phyloP scores from a whole-genome alignment of 2,888 invertebrate genomes.

The Andrena flavipes region DNA sequence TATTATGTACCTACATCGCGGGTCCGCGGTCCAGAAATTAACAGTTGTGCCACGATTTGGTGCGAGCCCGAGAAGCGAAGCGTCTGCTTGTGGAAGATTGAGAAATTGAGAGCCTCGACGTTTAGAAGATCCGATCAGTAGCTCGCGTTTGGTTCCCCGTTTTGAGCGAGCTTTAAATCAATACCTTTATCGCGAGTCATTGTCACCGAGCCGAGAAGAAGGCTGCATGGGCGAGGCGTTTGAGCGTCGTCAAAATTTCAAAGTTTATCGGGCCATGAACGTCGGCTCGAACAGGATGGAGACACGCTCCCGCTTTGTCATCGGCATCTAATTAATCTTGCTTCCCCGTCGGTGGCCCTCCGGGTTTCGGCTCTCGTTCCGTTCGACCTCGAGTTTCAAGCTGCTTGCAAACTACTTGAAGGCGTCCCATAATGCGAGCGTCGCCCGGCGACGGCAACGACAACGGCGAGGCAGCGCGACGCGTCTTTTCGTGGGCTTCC shows the following conservation, averaged over 20 bases:
- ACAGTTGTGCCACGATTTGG: not conserved
- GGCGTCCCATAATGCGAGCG: slow-evolving; percentile 65
- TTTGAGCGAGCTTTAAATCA: slow-evolving; percentile 25
- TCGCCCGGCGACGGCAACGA: slow-evolving; percentile 25
- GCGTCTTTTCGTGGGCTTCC: slow-evolving; percentile 28
- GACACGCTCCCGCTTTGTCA: slow-evolving; percentile 64
- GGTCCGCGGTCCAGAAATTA: too few species aligned
- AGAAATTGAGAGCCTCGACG: not conserved
- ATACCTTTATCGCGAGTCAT: slow-evolving; percentile 47
- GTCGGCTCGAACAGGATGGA: slow-evolving; percentile 42
- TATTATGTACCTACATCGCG: too few species aligned
- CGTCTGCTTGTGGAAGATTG: not conserved
- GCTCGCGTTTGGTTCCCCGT: slow-evolving; percentile 7
- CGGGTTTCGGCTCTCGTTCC: slow-evolving; percentile 47
- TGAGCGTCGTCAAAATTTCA: slow-evolving; percentile 61
- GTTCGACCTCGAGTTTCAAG: slow-evolving; percentile 64
- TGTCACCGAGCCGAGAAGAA: slow-evolving; percentile 26
- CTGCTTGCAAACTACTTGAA: slow-evolving; percentile 75
- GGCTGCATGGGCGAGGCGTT: slow-evolving; percentile 31
- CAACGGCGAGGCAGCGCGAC: slow-evolving; percentile 13
- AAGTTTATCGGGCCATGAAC: slow-evolving; percentile 60
- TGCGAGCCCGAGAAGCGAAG: not conserved
- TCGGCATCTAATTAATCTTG: slow-evolving; percentile 76
- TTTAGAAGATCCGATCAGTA: slow-evolving; percentile 27
- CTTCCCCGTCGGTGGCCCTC: slow-evolving; percentile 34